Evolutionary conservation across 2,113 vertebrate genomes (phyloP).

Genomic region (Motacilla tschutschensis): DNA sequence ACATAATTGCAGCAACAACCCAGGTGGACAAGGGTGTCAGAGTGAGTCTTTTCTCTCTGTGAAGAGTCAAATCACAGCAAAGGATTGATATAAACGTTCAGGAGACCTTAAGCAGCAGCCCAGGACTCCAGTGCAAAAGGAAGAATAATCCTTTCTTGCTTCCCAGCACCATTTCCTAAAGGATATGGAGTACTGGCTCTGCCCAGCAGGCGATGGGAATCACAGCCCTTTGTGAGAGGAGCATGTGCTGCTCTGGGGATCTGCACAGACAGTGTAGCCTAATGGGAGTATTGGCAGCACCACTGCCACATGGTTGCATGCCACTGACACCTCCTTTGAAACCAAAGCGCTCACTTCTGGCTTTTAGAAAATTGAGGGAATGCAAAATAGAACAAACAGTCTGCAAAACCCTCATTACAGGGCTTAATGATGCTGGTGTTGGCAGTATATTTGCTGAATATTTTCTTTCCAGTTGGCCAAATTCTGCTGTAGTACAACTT

Average conservation of each 20-base stretch:
- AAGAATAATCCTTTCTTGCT: not conserved
- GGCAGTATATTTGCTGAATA: conserved; percentile 9
- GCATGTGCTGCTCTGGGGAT: not conserved
- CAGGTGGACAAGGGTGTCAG: not conserved
- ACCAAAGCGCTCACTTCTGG: not conserved
- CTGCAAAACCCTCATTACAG: conserved; percentile 2
- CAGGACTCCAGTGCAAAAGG: not conserved
- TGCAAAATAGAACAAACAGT: not conserved
- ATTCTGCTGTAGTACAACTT: not conserved
- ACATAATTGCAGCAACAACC: not conserved
- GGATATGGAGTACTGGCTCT: not conserved
- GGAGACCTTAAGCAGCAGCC: not conserved
- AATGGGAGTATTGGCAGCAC: not conserved
- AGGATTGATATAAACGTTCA: not conserved
- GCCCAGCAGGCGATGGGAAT: not conserved
- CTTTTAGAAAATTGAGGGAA: not conserved
- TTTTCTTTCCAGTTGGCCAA: conserved; percentile 3
- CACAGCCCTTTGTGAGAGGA: not conserved
- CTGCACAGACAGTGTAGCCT: accelerated
- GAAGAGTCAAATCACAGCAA: not conserved
- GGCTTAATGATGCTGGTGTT: not conserved
- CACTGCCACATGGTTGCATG: not conserved
- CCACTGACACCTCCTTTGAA: not conserved
- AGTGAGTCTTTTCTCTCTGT: not conserved
- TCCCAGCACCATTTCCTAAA: not conserved